These are phyloP conservation scores for Emmelina monodactyla DNA, from an alignment of 2,888 invertebrate genomes.

Conservation along the genomic window DNA sequence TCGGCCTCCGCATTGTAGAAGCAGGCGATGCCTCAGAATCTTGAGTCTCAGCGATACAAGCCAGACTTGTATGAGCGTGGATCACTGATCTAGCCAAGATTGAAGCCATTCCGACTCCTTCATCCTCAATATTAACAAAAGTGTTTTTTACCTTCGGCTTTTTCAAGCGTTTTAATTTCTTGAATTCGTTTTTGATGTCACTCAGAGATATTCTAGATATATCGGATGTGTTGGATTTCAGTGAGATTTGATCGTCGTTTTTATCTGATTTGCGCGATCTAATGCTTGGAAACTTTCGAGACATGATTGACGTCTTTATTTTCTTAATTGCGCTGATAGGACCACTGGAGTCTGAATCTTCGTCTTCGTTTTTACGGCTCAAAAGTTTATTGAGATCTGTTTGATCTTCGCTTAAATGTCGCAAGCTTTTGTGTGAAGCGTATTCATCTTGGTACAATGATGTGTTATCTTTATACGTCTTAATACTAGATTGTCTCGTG, in stretches of 20 bases:
- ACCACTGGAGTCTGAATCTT: constrained; percentile 48
- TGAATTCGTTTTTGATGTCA: constrained; percentile 49
- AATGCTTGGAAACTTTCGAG: constrained; percentile 69
- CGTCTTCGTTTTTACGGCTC: constrained; percentile 65
- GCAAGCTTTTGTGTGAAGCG: constrained; percentile 38
- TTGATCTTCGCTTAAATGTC: constrained; percentile 49
- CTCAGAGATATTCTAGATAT: constrained; percentile 47
- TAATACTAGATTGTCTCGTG: constrained; percentile 32
- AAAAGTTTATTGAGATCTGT: constrained; percentile 44
- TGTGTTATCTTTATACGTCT: constrained; percentile 36
- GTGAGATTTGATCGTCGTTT: constrained; percentile 57
- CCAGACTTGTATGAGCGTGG: constrained; percentile 64
- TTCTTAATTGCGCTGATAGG: constrained; percentile 66
- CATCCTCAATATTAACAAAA: constrained; percentile 40
- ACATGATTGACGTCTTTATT: constrained; percentile 67
- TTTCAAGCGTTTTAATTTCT: constrained; percentile 47
- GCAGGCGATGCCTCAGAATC: constrained; percentile 53
- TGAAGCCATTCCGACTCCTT: constrained; percentile 71
- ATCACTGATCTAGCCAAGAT: constrained; percentile 71
- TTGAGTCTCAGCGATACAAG: constrained; percentile 64
- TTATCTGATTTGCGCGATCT: constrained; percentile 63
- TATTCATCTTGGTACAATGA: constrained; percentile 49
- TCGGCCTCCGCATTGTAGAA: constrained; percentile 41
- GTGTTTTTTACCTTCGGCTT: constrained; percentile 42
- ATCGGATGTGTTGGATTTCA: constrained; percentile 60